Base-by-base conservation (phyloP, 1,140 invertebrate species). In the Bradysia coprophila region DNA sequence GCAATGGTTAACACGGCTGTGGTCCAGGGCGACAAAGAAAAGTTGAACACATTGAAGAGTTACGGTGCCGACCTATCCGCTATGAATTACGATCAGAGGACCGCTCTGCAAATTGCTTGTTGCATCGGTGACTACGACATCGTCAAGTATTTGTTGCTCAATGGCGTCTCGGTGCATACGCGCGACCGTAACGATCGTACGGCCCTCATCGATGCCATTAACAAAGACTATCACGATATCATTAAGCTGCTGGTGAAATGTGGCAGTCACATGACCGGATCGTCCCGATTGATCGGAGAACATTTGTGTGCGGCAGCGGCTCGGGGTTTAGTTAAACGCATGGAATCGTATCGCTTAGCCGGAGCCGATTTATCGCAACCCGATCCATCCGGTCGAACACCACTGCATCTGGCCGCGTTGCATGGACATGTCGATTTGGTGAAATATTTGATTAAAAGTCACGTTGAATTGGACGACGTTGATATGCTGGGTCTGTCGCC, bases 151-250 rank as follows among this genome's bases (percentile, higher is more conserved):
- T 62, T 94, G 8, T 59, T 94, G 16, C 66, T 72, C 33, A 74
- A 85, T 49, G 90, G 90, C 1, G 85, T 83, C 0, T 83, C 75
- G 40, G 82, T 93, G n/a, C 87, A 92, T 49, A 62, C 73, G 24
- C 46, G 55, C 0, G 55, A 52, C 53, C 57, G 67, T 45, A 66
- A 68, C 39, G 68, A 72, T 43, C 65, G 69, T 34, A 72, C 76
- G 0, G 68, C 78, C 1, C 52, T 81, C 3, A 60, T 68, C 16
- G 70, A 75, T 44, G 76, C 79, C 1, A 65, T 81, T n/a, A 57
- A 72, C 32, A 60, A 63, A 41, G 71, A 78, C 53, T 62, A 64
- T 43, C 60, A 75, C 41, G 68, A 73, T 46, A 73, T 78, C 23
- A 75, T 79, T 24, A 59, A 66, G 33, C 16, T 75, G 2, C 51